Evolutionary conservation across 2,888 invertebrate species (phyloP), one percentile per base, ranked within the genome.

Genomic region (Neria commutata): DNA sequence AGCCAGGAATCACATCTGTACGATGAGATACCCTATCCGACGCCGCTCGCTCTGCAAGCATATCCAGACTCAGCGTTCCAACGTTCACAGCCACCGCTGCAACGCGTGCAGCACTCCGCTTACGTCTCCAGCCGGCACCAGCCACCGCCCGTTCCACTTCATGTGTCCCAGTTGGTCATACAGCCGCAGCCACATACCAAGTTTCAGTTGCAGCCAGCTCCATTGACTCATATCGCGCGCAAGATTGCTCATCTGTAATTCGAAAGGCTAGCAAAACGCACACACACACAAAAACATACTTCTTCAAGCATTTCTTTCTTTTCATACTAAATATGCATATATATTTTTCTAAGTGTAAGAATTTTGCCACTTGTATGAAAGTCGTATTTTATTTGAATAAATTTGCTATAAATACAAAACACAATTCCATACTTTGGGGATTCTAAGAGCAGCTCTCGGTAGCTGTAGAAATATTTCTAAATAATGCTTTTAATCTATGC

Each of bases 1-100:
- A 81, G 81, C 45, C 64, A 78, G 50, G 81, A 81, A 21, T 79
- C 80, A 21, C 82, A 81, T 67, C 65, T 82, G 16, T 83, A 76
- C 52, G 78, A 75, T 61, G 81, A 81, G 66, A 81, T 81, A 57
- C 79, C 78, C 34, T 82, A 81, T 65, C 74, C 73, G 2, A 64
- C n/a, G n/a, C n/a, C n/a, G n/a, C n/a, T n/a, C n/a, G n/a, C 68
- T 3, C 62, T 57, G 0, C 67, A 61, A 1, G n/a, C n/a, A n/a
- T n/a, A n/a, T n/a, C n/a, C n/a, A n/a, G n/a, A n/a, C n/a, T n/a
- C n/a, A n/a, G n/a, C n/a, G n/a, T n/a, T n/a, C n/a, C 62, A 61
- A 5, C 60, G 61, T 0, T 59, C 64, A 1, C 68, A 68, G 1
- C 56, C 56, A 1, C 58, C 59, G 19, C 58, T 57, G 1, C 58